Evolutionary conservation across 2,888 invertebrate genomes (phyloP).

Genomic region (Polyploca ridens): DNA sequence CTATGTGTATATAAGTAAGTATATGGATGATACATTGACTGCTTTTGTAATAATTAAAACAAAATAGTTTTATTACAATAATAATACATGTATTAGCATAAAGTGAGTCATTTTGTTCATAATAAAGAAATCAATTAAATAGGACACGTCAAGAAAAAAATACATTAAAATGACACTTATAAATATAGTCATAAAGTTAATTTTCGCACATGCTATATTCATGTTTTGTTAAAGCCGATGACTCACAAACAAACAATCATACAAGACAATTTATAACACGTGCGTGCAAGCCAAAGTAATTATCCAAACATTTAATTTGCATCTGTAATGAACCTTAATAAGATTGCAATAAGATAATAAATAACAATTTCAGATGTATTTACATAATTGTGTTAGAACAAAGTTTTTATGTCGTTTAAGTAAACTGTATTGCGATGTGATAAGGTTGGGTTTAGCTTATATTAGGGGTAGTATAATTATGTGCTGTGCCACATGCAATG

Average conservation of each 20-base stretch:
- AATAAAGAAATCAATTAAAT: conserved; percentile 8
- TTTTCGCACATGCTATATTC: conserved; percentile 13
- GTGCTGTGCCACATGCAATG: conserved; percentile 13
- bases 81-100: not conserved
- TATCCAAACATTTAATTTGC: conserved; percentile 14
- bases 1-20: too few relatives aligned
- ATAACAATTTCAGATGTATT: not conserved
- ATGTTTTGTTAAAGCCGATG: conserved; percentile 22
- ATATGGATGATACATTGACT: too few relatives aligned
- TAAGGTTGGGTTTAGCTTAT: conserved; percentile 2
- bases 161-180: not conserved
- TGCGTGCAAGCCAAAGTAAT: conserved; percentile 20
- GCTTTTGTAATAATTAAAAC: too few relatives aligned
- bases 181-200: not conserved
- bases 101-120: not conserved
- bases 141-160: not conserved
- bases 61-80: not conserved
- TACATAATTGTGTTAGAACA: not conserved
- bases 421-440: not conserved
- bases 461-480: not conserved
- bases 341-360: not conserved
- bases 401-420: not conserved
- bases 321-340: not conserved
- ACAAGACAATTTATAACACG: conserved; percentile 21
- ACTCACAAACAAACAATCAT: conserved; percentile 25